A percentile compares a stretch with the other conserved stretches of the same genome.
Evolutionary conservation across 1,140 invertebrate species (phyloP).

Genomic region (Portunus trituberculatus): DNA sequence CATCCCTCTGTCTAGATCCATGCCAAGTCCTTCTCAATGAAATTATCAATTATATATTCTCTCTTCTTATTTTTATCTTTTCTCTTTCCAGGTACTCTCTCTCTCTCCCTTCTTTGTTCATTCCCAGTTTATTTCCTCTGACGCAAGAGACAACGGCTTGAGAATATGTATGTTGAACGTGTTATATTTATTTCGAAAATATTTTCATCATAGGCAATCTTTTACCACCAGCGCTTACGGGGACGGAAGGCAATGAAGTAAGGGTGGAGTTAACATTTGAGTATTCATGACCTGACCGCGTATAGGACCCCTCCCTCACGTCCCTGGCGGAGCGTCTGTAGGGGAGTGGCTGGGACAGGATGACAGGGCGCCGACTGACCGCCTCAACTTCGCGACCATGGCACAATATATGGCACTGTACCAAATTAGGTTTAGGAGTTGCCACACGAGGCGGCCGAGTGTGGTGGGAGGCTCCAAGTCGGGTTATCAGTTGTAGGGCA

Average conservation of each 20-base stretch:
- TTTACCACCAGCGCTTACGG: neutral
- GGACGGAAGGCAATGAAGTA: neutral
- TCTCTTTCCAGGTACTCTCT: neutral
- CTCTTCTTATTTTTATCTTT: neutral
- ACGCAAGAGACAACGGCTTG: neutral
- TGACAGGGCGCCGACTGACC: constrained; percentile 27
- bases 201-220: neutral
- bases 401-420: constrained; percentile 51
- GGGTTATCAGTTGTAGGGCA: constrained; percentile 20
- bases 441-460: constrained; percentile 41
- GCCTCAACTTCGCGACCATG: constrained; percentile 45
- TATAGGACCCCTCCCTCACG: neutral
- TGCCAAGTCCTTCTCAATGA: constrained; percentile 48
- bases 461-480: constrained; percentile 24
- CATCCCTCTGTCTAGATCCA: constrained; percentile 56
- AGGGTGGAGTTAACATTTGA: neutral
- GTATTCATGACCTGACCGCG: neutral
- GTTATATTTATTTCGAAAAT: neutral
- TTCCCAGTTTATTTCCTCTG: neutral
- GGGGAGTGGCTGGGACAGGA: constrained; percentile 10
- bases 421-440: constrained; percentile 56
- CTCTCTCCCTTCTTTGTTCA: neutral
- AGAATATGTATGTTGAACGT: too few species aligned
- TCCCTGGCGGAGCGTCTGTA: neutral
- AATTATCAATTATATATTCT: constrained; percentile 46